Conservation (phyloP, 23 tunicate genomes). For the Aplidium turbinatum region DNA sequence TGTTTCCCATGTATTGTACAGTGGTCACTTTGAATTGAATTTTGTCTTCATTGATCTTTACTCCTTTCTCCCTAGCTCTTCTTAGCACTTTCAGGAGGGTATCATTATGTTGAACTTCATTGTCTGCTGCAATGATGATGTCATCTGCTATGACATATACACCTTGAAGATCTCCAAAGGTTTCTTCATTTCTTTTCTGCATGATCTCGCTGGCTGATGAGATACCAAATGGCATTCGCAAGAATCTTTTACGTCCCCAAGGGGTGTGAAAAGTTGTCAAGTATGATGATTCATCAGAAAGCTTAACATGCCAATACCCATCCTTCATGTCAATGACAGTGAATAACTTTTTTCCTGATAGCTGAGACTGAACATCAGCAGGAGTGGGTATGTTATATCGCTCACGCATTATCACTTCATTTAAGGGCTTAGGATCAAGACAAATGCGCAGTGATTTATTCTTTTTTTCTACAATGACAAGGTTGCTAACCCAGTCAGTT, state of each 20-base stretch:
- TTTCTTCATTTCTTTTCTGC: constrained; percentile 35
- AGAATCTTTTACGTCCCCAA: constrained; percentile 35
- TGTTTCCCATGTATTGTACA: constrained; percentile 26
- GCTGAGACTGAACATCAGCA: constrained; percentile 31
- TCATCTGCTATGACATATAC: constrained; percentile 37
- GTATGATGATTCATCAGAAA: constrained; percentile 29
- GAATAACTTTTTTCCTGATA: constrained; percentile 18
- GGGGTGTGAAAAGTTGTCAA: constrained; percentile 42
- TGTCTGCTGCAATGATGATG: constrained; percentile 10
- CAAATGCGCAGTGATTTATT: not conserved
- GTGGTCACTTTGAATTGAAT: constrained; percentile 21
- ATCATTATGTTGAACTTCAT: constrained; percentile 18
- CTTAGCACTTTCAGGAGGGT: not conserved
- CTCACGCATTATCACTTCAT: constrained; percentile 17
- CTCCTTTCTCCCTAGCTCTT: constrained; percentile 26
- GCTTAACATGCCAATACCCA: constrained; percentile 43
- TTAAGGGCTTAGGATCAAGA: constrained; percentile 29
- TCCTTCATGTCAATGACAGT: constrained; percentile 48
- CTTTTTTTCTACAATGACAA: constrained; percentile 7
- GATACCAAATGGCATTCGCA: constrained; percentile 41
- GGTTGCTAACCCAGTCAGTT: constrained; percentile 17
- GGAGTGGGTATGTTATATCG: constrained; percentile 27
- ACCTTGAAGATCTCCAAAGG: constrained; percentile 26
- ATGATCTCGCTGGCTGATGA: constrained; percentile 36
- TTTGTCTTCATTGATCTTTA: constrained; percentile 7